These are phyloP conservation scores for Pseudomugil gertrudae DNA, from an alignment of 2,797 vertebrate genomes.

Conservation along the genomic window DNA sequence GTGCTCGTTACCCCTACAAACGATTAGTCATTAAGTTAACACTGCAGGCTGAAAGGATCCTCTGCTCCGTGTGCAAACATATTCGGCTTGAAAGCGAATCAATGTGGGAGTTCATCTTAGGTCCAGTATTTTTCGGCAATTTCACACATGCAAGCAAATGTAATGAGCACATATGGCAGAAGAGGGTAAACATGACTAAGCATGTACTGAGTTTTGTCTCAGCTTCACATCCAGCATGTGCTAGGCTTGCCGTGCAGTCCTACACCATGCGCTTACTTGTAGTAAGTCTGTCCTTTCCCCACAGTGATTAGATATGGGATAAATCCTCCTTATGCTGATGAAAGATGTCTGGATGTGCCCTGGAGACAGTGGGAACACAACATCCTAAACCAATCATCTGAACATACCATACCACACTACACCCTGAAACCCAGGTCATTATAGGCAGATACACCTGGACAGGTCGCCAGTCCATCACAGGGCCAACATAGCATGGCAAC, in stretches of 20 bases:
- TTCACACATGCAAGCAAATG: not conserved
- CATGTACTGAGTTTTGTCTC: not conserved
- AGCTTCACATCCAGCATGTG: not conserved
- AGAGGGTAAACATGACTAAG: not conserved
- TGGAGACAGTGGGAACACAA: no score
- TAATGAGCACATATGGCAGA: not conserved
- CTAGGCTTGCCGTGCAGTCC: not conserved
- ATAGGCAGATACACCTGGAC: no score
- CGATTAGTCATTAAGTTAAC: not conserved
- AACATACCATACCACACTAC: not conserved
- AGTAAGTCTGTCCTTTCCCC: no score
- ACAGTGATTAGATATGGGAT: not conserved
- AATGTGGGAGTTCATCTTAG: not conserved
- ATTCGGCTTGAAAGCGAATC: not conserved
- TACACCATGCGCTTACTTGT: not conserved
- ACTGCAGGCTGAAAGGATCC: not conserved
- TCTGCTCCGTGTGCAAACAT: not conserved
- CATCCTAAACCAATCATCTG: not conserved
- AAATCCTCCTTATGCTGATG: no score
- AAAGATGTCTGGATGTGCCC: no score
- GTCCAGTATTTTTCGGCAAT: not conserved
- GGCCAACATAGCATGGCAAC: no score
- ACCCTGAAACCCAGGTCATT: not conserved
- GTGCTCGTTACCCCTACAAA: no score
- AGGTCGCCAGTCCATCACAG: no score